A percentile compares a stretch with the other conserved stretches of the same genome.
Evolutionary conservation across 1,140 invertebrate species (phyloP).

Genomic region (Drosophila pseudoananassae): DNA sequence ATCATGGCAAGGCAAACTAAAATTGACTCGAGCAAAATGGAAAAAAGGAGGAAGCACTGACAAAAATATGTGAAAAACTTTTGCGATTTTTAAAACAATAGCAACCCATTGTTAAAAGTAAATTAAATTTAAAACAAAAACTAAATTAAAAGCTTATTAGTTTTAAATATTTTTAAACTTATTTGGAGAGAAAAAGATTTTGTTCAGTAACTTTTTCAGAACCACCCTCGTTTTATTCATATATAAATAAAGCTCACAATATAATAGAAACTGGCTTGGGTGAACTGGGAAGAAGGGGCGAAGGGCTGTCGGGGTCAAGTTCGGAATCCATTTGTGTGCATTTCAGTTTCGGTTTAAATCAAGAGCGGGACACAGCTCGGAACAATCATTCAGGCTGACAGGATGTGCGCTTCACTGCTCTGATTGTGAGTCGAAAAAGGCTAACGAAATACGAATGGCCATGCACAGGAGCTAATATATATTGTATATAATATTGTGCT

Average conservation of each 20-base stretch:
- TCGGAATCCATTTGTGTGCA: conserved; percentile 80
- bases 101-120: too few relatives aligned
- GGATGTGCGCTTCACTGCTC: conserved; percentile 77
- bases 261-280: conserved; percentile 62
- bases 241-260: conserved; percentile 58
- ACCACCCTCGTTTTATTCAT: background rate
- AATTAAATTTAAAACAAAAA: too few relatives aligned
- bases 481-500: background rate
- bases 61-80: background rate
- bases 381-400: conserved; percentile 79
- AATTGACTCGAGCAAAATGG: conserved; percentile 63
- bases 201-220: conserved; percentile 2
- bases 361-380: conserved; percentile 48
- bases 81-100: too few relatives aligned
- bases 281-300: background rate
- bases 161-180: background rate
- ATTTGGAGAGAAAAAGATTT: background rate
- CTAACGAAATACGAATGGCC: conserved; percentile 67
- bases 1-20: conserved; percentile 62
- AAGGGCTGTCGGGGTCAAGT: conserved; percentile 40
- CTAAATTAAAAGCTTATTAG: too few relatives aligned
- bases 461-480: conserved; percentile 39
- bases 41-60: conserved; percentile 11
- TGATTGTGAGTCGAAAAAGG: conserved; percentile 71
- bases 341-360: conserved; percentile 80